Evolutionary conservation across 2,113 vertebrate genomes (phyloP).

Genomic region (Pandion haliaetus): DNA sequence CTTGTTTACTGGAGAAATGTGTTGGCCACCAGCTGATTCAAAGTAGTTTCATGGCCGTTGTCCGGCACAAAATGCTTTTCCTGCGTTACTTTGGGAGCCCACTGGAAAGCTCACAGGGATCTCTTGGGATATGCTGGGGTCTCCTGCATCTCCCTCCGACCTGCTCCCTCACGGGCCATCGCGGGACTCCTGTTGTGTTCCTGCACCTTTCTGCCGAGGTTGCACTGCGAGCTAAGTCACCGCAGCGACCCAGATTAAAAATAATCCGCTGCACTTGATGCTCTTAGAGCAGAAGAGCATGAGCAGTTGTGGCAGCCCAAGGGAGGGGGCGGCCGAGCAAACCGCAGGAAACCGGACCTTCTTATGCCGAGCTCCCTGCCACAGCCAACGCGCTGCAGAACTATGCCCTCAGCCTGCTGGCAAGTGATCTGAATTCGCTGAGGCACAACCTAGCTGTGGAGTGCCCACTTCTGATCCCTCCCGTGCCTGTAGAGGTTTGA

Average conservation of each 20-base stretch:
- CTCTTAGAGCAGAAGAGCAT: background rate
- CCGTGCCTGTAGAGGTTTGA: fast-evolving
- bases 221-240: background rate
- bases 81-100: background rate
- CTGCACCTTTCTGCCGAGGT: background rate
- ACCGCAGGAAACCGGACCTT: fast-evolving
- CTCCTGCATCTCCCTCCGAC: background rate
- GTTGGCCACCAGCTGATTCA: background rate
- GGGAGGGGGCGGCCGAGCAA: background rate
- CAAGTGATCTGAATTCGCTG: background rate
- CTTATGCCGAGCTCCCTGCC: background rate
- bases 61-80: fast-evolving
- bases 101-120: background rate
- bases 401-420: background rate
- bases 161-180: background rate
- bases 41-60: fast-evolving
- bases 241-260: background rate
- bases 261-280: background rate
- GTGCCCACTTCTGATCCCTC: background rate
- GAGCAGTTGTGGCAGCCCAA: background rate
- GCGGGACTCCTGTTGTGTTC: background rate
- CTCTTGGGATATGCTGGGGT: background rate
- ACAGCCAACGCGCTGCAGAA: background rate
- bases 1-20: background rate
- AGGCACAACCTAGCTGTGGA: background rate